Evolutionary conservation across 1,140 invertebrate genomes (phyloP).

Genomic region (Drosophila ogumai): DNA sequence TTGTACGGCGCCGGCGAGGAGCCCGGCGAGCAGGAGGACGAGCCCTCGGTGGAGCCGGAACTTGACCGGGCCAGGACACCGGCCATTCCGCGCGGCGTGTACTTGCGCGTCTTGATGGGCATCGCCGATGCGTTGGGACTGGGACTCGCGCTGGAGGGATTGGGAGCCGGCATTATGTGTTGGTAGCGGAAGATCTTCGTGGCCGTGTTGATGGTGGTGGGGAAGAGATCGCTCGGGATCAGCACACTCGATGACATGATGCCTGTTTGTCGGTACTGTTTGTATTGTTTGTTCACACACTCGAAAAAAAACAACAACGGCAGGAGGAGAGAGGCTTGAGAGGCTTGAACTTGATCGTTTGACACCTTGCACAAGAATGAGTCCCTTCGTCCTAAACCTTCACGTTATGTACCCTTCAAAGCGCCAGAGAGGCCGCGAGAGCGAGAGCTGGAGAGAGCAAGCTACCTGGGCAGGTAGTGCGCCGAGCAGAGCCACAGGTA

Average conservation of each 20-base stretch:
- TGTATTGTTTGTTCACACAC: constrained; percentile 24
- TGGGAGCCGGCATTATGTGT: constrained; percentile 71
- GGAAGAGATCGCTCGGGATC: constrained; percentile 58
- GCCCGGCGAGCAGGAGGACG: constrained; percentile 82
- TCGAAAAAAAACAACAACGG: constrained; percentile 30
- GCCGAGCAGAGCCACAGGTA: constrained; percentile 25
- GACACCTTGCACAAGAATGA: constrained; percentile 82
- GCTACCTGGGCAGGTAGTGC: constrained; percentile 22
- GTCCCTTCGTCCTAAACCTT: constrained; percentile 82
- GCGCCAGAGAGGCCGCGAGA: constrained; percentile 21
- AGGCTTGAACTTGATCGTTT: constrained; percentile 72
- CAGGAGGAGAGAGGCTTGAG: constrained; percentile 1
- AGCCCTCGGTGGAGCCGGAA: constrained; percentile 62
- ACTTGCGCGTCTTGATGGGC: constrained; percentile 70
- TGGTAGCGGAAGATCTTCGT: constrained; percentile 74
- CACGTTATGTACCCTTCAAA: constrained; percentile 73
- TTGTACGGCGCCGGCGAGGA: constrained; percentile 86
- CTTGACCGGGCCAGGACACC: constrained; percentile 23
- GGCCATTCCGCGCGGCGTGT: constrained; percentile 70
- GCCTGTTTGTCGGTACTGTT: not conserved
- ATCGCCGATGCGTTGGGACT: constrained; percentile 63
- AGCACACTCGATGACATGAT: constrained; percentile 70
- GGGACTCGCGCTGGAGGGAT: constrained; percentile 14
- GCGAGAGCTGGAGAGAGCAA: not conserved
- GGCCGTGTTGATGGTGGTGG: constrained; percentile 62